Evolutionary conservation across 2,797 vertebrate genomes (phyloP), one percentile per base, ranked within the genome.

Genomic region (Synanceia verrucosa): DNA sequence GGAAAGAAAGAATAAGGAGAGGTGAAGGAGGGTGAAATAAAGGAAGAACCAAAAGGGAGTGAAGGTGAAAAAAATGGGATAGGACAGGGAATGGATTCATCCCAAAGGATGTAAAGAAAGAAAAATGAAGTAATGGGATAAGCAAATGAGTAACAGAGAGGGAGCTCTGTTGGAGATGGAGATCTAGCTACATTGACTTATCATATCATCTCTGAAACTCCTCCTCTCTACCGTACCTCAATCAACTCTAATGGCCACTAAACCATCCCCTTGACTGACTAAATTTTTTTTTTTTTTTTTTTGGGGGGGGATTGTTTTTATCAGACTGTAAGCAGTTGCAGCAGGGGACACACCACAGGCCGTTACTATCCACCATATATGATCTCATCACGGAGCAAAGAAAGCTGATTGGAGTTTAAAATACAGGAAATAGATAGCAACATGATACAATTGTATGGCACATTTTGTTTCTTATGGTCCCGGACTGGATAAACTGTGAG

Each of bases 1-100:
- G 83, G 74, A 81, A 82, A 79, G 76, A 79, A 77, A 81, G 69
- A 79, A 69, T 64, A 86, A 78, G 57, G 55, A 76, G 78, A 70
- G 62, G 57, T 73, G 68, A 82, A 68, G 50, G 60, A 59, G 67
- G 56, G 37, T 76, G 58, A 75, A 77, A 70, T 75, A 74, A 77
- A 78, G 68, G 36, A 60, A 66, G 37, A 43, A 36, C 48, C 68
- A 52, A 18, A 70, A 57, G 65, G 65, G 70, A 59, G 21, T 46
- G 29, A 58, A 36, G 55, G 37, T 24, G 69, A 19, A 62, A 65
- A 64, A 62, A 39, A 50, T 18, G 26, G n/a, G 39, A 39, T 21
- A 14, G 19, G 34, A 53, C 11, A 44, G 10, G 48, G 16, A 65
- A 51, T 47, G 16, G 34, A 26, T 65, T 58, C 62, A 71, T 53